phyloP scores from a whole-genome alignment of 2,888 invertebrate species.

The Nomada lathburiana region DNA sequence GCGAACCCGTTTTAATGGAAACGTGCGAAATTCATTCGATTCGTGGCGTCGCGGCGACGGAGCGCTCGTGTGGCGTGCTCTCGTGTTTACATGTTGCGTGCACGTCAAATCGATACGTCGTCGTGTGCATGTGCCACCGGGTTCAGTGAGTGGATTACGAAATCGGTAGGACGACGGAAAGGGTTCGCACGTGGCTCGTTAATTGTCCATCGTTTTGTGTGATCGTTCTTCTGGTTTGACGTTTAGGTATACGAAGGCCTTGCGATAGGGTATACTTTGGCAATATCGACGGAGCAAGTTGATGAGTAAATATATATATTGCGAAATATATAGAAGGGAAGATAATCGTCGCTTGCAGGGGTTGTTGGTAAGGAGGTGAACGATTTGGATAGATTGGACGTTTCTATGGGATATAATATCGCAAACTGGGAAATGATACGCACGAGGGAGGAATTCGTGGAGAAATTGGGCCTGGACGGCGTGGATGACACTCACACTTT shows the following conservation, averaged over 20 bases:
- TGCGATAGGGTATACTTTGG: not conserved
- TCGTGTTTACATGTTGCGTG: constrained; percentile 63
- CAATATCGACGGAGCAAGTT: not conserved
- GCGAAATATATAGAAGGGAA: not conserved
- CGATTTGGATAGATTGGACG: constrained; percentile 10
- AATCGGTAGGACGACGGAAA: constrained; percentile 29
- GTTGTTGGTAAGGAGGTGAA: constrained; percentile 10
- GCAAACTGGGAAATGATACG: constrained; percentile 70
- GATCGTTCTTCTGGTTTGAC: constrained; percentile 9
- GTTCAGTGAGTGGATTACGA: constrained; percentile 52
- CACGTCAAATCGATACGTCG: constrained; percentile 65
- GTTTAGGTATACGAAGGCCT: constrained; percentile 12
- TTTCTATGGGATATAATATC: constrained; percentile 70
- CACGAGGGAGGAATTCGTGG: constrained; percentile 69
- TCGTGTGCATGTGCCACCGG: constrained; percentile 38
- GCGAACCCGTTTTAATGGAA: constrained; percentile 6
- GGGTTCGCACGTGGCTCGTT: constrained; percentile 54
- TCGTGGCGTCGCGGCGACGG: not conserved
- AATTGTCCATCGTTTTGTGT: not conserved
- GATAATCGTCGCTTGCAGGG: not conserved
- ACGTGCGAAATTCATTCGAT: constrained; percentile 23
- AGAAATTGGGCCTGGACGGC: constrained; percentile 78
- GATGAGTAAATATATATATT: not conserved
- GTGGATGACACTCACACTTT: constrained; percentile 79
- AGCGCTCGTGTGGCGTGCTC: constrained; percentile 35